These are phyloP conservation scores for Pantala flavescens DNA, from an alignment of 1,140 invertebrate species.

Conservation along the genomic window DNA sequence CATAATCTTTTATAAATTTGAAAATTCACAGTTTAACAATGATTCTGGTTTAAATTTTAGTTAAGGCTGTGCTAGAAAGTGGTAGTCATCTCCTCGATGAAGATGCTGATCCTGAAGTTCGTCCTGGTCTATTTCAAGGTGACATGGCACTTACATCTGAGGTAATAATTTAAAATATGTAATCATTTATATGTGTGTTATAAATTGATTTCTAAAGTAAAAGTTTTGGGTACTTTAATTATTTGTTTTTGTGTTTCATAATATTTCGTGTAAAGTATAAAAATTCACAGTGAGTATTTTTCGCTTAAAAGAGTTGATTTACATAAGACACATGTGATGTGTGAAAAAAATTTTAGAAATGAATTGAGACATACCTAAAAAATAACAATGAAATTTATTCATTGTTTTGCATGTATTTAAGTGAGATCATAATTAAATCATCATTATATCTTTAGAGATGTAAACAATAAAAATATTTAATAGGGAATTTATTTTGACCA, in stretches of 20 bases:
- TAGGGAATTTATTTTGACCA: constrained; percentile 13
- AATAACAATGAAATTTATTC: too few species aligned
- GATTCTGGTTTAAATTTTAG: constrained; percentile 15
- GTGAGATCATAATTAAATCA: too few species aligned
- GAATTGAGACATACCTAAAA: too few species aligned
- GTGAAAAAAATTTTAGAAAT: too few species aligned
- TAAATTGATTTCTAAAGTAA: neutral
- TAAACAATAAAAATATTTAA: neutral
- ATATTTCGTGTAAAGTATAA: constrained; percentile 13
- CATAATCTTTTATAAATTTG: too few species aligned
- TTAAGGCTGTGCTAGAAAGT: constrained; percentile 16
- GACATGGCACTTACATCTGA: constrained; percentile 50
- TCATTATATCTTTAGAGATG: too few species aligned
- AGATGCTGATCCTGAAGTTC: constrained; percentile 52
- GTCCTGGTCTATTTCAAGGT: constrained; percentile 54
- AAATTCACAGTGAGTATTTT: too few species aligned
- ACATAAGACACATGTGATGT: too few species aligned
- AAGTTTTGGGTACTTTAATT: neutral
- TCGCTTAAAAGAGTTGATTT: too few species aligned
- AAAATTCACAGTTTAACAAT: too few species aligned
- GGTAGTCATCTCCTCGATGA: constrained; percentile 19
- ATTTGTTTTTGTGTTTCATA: constrained; percentile 11
- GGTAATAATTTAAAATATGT: too few species aligned
- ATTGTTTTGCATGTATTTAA: too few species aligned
- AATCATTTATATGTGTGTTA: neutral